These are phyloP conservation scores for Clanis bilineata DNA, from an alignment of 2,888 invertebrate species.

Conservation along the genomic window DNA sequence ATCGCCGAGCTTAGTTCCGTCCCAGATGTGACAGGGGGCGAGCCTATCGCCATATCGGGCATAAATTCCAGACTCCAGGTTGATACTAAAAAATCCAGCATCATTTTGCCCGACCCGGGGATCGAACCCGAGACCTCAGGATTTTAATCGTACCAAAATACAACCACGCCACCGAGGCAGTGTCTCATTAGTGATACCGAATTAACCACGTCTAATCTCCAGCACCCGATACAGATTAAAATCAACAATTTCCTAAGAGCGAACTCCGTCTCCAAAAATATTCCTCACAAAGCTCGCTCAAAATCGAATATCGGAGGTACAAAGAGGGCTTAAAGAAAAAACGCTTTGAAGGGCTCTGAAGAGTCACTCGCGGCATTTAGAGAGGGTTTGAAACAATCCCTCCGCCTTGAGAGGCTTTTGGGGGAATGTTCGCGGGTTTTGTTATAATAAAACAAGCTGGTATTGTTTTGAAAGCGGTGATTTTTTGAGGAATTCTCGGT, in stretches of 20 bases:
- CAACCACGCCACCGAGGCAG: too few species aligned
- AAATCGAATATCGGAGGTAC: constrained; percentile 10
- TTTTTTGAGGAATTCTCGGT: neutral
- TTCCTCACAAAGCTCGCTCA: neutral
- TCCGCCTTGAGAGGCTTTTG: constrained; percentile 12
- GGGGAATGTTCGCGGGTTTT: constrained; percentile 13
- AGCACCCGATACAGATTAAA: neutral
- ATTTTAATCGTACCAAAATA: too few species aligned
- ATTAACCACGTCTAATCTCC: neutral
- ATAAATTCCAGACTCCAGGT: too few species aligned
- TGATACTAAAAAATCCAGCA: too few species aligned
- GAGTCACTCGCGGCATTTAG: constrained; percentile 23
- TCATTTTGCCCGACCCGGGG: too few species aligned
- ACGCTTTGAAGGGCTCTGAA: constrained; percentile 23
- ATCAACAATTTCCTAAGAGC: neutral
- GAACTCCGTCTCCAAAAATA: neutral
- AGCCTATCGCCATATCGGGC: too few species aligned
- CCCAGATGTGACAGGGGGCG: too few species aligned
- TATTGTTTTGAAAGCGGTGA: constrained; percentile 10
- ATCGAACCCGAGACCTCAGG: too few species aligned
- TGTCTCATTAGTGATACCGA: too few species aligned
- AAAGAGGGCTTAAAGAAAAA: constrained; percentile 22
- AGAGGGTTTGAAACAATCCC: constrained; percentile 22
- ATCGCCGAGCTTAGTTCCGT: too few species aligned
- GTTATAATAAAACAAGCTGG: constrained; percentile 10